Percentiles rank a stretch among this genome's conserved stretches.
These are phyloP conservation scores for Tamandua tetradactyla DNA, from an alignment of 2,797 vertebrate genomes.

Conservation along the genomic window DNA sequence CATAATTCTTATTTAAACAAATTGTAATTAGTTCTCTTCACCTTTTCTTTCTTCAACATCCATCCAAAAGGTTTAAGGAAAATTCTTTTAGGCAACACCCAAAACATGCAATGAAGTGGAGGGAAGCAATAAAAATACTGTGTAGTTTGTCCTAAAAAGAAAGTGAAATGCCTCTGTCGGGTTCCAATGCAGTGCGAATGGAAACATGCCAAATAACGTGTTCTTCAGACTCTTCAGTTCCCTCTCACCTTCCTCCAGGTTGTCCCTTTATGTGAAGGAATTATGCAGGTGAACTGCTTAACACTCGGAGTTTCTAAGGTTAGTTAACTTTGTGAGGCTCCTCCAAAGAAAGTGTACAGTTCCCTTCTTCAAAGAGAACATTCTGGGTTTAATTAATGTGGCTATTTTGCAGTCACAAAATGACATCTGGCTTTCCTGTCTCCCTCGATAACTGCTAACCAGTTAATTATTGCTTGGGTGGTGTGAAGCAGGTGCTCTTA, in stretches of 20 bases:
- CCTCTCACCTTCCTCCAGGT: not conserved
- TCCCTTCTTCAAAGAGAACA: not conserved
- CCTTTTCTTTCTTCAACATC: not conserved
- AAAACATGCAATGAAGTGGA: not conserved
- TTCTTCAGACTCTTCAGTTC: not conserved
- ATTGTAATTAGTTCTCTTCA: not conserved
- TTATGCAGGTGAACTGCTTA: not conserved
- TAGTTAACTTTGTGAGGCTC: not conserved
- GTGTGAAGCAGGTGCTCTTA: slow-evolving; percentile 21
- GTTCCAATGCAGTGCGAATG: not conserved
- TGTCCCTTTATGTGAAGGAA: not conserved
- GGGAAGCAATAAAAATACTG: not conserved
- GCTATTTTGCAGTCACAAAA: not conserved
- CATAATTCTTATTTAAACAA: slow-evolving; percentile 11
- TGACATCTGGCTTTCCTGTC: slow-evolving; percentile 34
- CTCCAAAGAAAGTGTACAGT: not conserved
- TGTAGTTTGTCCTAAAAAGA: not conserved
- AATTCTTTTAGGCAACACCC: not conserved
- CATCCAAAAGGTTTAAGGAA: slow-evolving; percentile 4
- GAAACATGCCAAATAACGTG: not conserved
- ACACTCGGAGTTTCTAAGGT: not conserved
- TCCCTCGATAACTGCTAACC: not conserved
- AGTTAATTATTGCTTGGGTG: not conserved
- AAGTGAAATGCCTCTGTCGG: not conserved
- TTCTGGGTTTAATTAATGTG: slow-evolving; percentile 7